Conservation (phyloP, 2,888 invertebrate genomes). For the Stenodera caucasica region DNA sequence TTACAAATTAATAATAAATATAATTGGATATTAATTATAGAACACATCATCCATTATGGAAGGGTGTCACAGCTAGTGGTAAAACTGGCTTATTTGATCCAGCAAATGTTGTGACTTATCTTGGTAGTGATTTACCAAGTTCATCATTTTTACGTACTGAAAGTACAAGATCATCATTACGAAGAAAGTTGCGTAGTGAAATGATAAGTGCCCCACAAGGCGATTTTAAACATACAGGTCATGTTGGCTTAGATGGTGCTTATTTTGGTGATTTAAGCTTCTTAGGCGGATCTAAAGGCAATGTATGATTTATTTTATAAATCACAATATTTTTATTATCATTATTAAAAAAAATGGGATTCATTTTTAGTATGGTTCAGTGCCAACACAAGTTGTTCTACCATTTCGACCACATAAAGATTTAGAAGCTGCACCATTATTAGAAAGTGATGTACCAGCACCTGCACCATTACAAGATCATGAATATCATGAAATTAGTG, state of each 20-base stretch:
- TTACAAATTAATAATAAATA: neutral
- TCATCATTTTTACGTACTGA: constrained; percentile 59
- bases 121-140: constrained; percentile 74
- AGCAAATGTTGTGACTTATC: constrained; percentile 81
- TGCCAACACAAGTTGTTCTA: constrained; percentile 86
- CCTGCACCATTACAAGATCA: constrained; percentile 61
- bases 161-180: constrained; percentile 64
- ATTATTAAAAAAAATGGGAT: neutral
- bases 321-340: neutral
- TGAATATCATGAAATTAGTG: constrained; percentile 83
- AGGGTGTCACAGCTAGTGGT: constrained; percentile 85
- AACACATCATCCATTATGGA: constrained; percentile 77
- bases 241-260: constrained; percentile 95
- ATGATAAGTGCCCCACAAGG: constrained; percentile 98
- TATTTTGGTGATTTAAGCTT: constrained; percentile 93
- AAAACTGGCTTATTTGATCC: constrained; percentile 95
- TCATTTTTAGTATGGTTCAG: constrained; percentile 65
- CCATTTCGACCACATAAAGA: constrained; percentile 90
- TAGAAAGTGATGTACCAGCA: constrained; percentile 53
- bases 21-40: constrained; percentile 43
- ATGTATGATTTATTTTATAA: constrained; percentile 40
- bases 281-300: constrained; percentile 62
- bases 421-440: constrained; percentile 68
- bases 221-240: constrained; percentile 92
- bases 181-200: constrained; percentile 75